These are phyloP conservation scores for Noctilio leporinus DNA, from an alignment of 2,113 vertebrate species.

Conservation along the genomic window DNA sequence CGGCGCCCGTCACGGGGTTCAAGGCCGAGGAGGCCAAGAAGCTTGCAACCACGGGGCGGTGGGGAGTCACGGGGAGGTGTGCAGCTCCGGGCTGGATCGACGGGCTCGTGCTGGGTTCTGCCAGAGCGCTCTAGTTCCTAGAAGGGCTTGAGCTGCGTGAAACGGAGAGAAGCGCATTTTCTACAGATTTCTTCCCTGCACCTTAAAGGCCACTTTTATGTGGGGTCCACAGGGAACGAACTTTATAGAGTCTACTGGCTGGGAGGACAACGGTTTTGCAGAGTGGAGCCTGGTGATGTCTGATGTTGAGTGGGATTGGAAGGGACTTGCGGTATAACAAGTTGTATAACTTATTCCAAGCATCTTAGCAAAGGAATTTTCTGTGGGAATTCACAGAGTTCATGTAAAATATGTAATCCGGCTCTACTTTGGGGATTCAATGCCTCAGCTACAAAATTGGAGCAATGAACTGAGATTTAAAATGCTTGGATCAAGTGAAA, in stretches of 20 bases:
- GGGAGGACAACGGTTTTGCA: not conserved
- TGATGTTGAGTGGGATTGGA: not conserved
- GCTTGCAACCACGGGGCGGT: conserved; percentile 77
- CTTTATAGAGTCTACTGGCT: not conserved
- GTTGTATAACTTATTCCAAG: not conserved
- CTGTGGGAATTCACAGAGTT: not conserved
- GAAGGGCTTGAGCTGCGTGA: not conserved
- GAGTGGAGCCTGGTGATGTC: not conserved
- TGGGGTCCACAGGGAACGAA: not conserved
- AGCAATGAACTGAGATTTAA: not conserved
- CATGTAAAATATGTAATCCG: not conserved
- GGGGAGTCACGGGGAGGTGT: conserved; percentile 82
- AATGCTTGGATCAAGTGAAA: not conserved
- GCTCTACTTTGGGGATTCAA: not conserved
- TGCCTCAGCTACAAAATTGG: not conserved
- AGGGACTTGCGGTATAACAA: not conserved
- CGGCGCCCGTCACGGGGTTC: conserved; percentile 51
- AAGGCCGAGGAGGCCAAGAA: conserved; percentile 82
- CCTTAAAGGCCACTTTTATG: not conserved
- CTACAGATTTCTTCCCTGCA: not conserved
- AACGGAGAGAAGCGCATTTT: not conserved
- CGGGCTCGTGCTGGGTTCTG: not conserved
- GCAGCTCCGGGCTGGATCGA: not conserved
- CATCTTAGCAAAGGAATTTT: not conserved
- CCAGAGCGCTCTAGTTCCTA: not conserved